Base-by-base conservation (phyloP, 2,797 vertebrate species). In the Ctenopoma multispine region DNA sequence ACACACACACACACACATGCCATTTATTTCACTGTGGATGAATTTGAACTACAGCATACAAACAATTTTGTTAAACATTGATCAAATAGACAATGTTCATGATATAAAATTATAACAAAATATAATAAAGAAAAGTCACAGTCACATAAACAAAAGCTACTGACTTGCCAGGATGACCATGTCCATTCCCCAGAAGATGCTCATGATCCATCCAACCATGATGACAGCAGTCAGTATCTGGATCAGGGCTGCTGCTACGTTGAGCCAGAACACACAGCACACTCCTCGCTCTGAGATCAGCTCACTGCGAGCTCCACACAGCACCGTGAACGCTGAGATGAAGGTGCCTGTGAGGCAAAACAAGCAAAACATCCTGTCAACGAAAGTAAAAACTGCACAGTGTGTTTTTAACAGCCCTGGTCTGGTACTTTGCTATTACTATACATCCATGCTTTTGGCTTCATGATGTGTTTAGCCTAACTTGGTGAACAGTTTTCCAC, bases 141-240 rank as follows among this genome's bases (percentile, higher is more conserved):
- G 27, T 29, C 27, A 34, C 34, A 34, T 8, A 34, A 34, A 9
- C 0, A 34, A 34, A 34, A 5, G n/a, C 31, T 43, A 90, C 98
- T 96, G 92, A 99, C 98, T 99, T 89, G 98, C 97, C 0, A 99
- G 94, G 82, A 99, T 99, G 92, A 99, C 98, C 98, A 99, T 99
- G 93, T 99, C 98, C 98, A 99, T 99, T 50, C 98, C 98, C 98
- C 98, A 99, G 83, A 99, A 99, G 94, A 99, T 99, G 90, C 97
- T 99, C 97, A 99, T 99, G 91, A 99, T 98, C 98, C 98, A 99
- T 62, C 98, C 98, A 56, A 99, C 98, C 96, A 99, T 98, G 88
- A 99, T 96, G 0, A 98, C 95, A 0, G 98, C 98, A 0, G 98
- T 99, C 85, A 98, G 93, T 75, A 98, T 95, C 94, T 99, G 98